These are phyloP conservation scores for Conus ventricosus DNA, from an alignment of 1,140 invertebrate genomes.

Conservation along the genomic window DNA sequence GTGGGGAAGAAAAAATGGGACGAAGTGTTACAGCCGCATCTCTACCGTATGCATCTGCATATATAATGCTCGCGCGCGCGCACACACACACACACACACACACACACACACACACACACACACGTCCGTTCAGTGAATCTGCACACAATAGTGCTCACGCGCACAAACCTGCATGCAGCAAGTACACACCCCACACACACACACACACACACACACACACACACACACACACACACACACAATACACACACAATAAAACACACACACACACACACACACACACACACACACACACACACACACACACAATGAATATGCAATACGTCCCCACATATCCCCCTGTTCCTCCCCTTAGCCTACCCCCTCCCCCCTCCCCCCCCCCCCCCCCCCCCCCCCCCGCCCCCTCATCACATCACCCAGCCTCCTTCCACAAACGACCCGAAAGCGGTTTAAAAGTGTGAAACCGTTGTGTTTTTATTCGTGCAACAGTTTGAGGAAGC, in stretches of 20 bases:
- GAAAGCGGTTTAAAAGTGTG: neutral
- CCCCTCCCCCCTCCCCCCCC: too few relatives aligned
- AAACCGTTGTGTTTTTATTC: neutral
- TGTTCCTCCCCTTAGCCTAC: too few relatives aligned
- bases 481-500: neutral
- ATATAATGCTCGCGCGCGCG: too few relatives aligned
- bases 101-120: neutral
- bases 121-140: too few relatives aligned
- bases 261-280: neutral
- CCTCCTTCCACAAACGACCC: too few relatives aligned
- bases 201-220: neutral
- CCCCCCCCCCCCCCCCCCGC: too few relatives aligned
- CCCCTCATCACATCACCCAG: too few relatives aligned
- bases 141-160: too few relatives aligned
- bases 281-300: slow-evolving; percentile 6
- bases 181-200: neutral
- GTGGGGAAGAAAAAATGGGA: too few relatives aligned
- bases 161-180: too few relatives aligned
- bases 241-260: slow-evolving; percentile 1
- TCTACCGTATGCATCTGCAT: too few relatives aligned
- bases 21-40: too few relatives aligned
- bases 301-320: neutral
- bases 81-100: neutral
- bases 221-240: neutral
- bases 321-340: neutral